Percentiles rank a stretch among this genome's conserved stretches.
Evolutionary conservation across 2,113 vertebrate genomes (phyloP).

Genomic region (Nycticryphes semicollaris): DNA sequence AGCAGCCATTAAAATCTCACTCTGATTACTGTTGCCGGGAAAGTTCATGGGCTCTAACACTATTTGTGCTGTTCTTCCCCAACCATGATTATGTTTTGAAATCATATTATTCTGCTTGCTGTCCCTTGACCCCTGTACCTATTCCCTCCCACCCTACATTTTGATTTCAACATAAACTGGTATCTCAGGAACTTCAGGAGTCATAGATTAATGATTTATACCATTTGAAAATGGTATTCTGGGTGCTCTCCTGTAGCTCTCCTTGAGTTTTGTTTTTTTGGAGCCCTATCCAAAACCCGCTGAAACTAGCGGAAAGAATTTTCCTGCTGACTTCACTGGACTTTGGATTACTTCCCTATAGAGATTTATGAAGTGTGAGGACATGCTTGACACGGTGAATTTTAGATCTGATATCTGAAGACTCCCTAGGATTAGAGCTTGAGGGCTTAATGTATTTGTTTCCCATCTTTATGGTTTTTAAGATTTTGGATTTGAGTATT

Average conservation of each 20-base stretch:
- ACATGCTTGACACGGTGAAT: slow-evolving; percentile 6
- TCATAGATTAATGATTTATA: slow-evolving; percentile 56
- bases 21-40: neutral
- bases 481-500: neutral
- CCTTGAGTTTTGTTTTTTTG: neutral
- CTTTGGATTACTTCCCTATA: neutral
- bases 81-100: slow-evolving; percentile 10
- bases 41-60: slow-evolving; percentile 1
- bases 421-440: neutral
- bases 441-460: neutral
- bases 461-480: neutral
- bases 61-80: slow-evolving; percentile 4
- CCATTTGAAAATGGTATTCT: neutral
- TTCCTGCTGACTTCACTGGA: neutral
- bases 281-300: neutral
- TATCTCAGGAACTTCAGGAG: slow-evolving; percentile 49
- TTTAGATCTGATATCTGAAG: slow-evolving; percentile 8
- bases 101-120: slow-evolving; percentile 14
- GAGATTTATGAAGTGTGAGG: neutral
- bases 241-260: neutral
- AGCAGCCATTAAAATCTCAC: slow-evolving; percentile 27
- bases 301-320: neutral
- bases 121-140: slow-evolving; percentile 55
- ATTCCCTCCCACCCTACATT: slow-evolving; percentile 19
- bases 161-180: slow-evolving; percentile 55